Evolutionary conservation across 1,140 invertebrate species (phyloP).

Genomic region (Cyclina sinensis): DNA sequence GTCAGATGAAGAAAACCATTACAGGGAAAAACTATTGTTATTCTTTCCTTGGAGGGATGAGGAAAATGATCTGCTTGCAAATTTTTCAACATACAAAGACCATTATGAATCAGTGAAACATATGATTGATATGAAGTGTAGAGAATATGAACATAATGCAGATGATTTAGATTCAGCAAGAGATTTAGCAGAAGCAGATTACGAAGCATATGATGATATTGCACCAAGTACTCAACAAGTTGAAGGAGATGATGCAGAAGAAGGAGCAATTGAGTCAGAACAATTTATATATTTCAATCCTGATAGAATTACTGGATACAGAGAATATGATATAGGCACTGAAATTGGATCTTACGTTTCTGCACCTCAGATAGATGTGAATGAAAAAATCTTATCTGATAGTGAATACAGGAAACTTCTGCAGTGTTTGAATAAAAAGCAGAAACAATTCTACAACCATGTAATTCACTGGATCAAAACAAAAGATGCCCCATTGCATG

Average conservation of each 20-base stretch:
- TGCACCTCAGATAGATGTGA: too few species aligned
- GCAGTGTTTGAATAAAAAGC: too few species aligned
- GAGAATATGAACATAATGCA: background rate
- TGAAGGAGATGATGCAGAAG: conserved; percentile 15
- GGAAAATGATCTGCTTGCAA: background rate
- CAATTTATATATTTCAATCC: too few species aligned
- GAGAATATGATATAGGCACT: too few species aligned
- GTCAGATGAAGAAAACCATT: conserved; percentile 50
- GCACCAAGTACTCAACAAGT: conserved; percentile 29
- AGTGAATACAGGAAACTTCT: too few species aligned
- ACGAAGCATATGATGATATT: conserved; percentile 37
- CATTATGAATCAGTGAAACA: background rate
- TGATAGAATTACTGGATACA: too few species aligned
- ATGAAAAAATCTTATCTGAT: too few species aligned
- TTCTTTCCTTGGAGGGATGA: background rate
- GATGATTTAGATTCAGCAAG: background rate
- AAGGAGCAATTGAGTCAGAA: too few species aligned
- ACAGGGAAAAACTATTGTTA: conserved; percentile 51
- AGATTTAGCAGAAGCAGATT: conserved; percentile 22
- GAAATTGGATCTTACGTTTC: too few species aligned
- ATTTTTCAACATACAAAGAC: background rate
- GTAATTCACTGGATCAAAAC: too few species aligned
- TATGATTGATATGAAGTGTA: background rate
- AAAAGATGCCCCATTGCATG: too few species aligned
- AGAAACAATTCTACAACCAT: too few species aligned